Percentiles rank a stretch among this genome's conserved stretches.
Evolutionary conservation across 2,888 invertebrate species (phyloP).

Genomic region (Drosophila anomelani): DNA sequence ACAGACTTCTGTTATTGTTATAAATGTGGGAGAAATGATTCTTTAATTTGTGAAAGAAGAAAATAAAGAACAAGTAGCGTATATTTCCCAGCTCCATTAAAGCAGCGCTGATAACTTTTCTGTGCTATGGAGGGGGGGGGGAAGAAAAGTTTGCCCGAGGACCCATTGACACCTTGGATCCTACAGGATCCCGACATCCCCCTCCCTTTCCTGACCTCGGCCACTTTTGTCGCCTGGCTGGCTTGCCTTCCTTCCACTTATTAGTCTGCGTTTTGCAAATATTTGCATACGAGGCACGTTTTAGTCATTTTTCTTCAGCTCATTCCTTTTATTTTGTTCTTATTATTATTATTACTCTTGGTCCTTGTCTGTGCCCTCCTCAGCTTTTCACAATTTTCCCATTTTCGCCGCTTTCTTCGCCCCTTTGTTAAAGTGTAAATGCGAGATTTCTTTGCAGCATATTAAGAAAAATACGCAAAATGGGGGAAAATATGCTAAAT

Average conservation of each 20-base stretch:
- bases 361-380: slow-evolving; percentile 16
- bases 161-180: slow-evolving; percentile 20
- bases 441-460: slow-evolving; percentile 76
- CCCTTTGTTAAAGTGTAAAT: slow-evolving; percentile 63
- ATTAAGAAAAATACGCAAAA: slow-evolving; percentile 51
- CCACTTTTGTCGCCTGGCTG: neutral
- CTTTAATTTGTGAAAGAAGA: slow-evolving; percentile 61
- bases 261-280: slow-evolving; percentile 79
- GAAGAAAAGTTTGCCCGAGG: slow-evolving; percentile 7
- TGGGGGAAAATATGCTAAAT: slow-evolving; percentile 30
- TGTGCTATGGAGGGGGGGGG: neutral
- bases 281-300: slow-evolving; percentile 82
- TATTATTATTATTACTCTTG: slow-evolving; percentile 66
- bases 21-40: slow-evolving; percentile 64
- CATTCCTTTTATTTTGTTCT: slow-evolving; percentile 47
- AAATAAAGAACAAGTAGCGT: slow-evolving; percentile 3
- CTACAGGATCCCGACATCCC: neutral
- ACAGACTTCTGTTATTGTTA: slow-evolving; percentile 44
- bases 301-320: slow-evolving; percentile 70
- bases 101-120: neutral
- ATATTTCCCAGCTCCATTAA: slow-evolving; percentile 17
- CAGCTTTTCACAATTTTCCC: slow-evolving; percentile 14
- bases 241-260: slow-evolving; percentile 54
- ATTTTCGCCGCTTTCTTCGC: slow-evolving; percentile 18
- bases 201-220: slow-evolving; percentile 5